These are phyloP conservation scores for Pseudomugil tenellus DNA, from an alignment of 2,797 vertebrate genomes.

Conservation along the genomic window DNA sequence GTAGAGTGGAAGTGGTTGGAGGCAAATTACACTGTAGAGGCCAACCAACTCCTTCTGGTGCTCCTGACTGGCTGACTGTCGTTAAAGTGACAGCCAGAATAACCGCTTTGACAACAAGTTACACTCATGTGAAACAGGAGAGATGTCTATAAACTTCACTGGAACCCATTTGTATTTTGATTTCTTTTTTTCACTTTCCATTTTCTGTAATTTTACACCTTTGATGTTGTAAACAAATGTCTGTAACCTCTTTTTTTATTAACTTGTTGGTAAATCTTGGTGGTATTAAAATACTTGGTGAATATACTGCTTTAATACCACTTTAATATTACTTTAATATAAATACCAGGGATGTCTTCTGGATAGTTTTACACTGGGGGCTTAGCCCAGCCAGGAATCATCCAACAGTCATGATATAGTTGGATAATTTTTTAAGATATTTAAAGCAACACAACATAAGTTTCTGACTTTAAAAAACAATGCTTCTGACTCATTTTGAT, in stretches of 20 bases:
- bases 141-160: constrained; percentile 18
- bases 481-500: background rate
- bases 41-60: constrained; percentile 33
- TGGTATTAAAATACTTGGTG: too few species aligned
- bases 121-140: constrained; percentile 9
- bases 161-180: constrained; percentile 15
- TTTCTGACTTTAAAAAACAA: background rate
- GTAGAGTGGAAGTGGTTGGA: constrained; percentile 57
- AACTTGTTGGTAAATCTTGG: background rate
- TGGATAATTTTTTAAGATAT: background rate
- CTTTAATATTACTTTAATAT: too few species aligned
- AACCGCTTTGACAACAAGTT: constrained; percentile 25
- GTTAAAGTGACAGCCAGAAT: constrained; percentile 31
- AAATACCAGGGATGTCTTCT: background rate
- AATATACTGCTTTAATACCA: too few species aligned
- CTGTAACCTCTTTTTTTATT: background rate
- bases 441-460: background rate
- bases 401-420: too few species aligned
- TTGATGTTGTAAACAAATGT: background rate
- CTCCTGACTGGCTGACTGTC: constrained; percentile 18
- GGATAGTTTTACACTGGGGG: background rate
- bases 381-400: background rate
- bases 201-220: constrained; percentile 1
- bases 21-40: constrained; percentile 54
- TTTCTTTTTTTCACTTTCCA: background rate